Evolutionary conservation across 2,888 invertebrate genomes (phyloP).

Genomic region (Brenthis ino): DNA sequence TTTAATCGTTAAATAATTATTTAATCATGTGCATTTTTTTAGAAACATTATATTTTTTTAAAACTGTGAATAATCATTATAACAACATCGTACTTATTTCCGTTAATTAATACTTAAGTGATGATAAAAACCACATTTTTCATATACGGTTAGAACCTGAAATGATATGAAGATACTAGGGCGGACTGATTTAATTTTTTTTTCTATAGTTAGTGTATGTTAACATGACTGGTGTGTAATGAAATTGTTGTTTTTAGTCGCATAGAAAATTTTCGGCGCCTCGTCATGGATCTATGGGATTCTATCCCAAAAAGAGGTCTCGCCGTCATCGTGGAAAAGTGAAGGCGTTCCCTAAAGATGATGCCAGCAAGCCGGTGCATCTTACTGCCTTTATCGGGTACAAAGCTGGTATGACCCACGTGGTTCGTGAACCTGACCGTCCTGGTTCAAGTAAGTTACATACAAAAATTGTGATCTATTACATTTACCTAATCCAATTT

Average conservation of each 20-base stretch:
- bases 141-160: conserved; percentile 87
- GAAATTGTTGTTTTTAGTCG: conserved; percentile 86
- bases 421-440: conserved; percentile 98
- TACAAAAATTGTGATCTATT: not conserved
- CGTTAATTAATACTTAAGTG: conserved; percentile 60
- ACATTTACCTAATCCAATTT: not conserved
- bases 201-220: not conserved
- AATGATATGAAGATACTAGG: conserved; percentile 88
- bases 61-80: not conserved
- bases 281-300: conserved; percentile 99
- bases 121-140: conserved; percentile 84
- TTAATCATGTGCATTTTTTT: conserved; percentile 35
- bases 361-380: conserved; percentile 97
- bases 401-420: conserved; percentile 99
- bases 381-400: conserved; percentile 98
- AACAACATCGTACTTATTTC: conserved; percentile 13
- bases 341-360: conserved; percentile 99
- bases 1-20: conserved; percentile 23
- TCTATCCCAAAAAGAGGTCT: conserved; percentile 99
- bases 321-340: conserved; percentile 98
- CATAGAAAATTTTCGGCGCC: conserved; percentile 99
- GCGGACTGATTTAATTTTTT: conserved; percentile 84
- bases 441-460: conserved; percentile 96
- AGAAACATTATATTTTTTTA: conserved; percentile 35
- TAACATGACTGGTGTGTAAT: not conserved